Evolutionary conservation across 2,797 vertebrate genomes (phyloP).

Genomic region (Periparus ater): DNA sequence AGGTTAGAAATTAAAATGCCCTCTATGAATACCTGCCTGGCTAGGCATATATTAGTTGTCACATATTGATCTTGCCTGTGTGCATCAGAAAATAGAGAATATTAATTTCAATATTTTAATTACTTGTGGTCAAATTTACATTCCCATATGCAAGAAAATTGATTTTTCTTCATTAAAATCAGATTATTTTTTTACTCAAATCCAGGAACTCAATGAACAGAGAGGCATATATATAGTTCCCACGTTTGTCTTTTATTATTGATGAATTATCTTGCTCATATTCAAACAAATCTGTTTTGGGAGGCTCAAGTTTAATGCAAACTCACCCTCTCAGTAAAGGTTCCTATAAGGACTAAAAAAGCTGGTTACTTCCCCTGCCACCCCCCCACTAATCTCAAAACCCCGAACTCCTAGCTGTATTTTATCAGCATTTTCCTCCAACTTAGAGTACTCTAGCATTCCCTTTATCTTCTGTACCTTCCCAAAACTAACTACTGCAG

Average conservation of each 20-base stretch:
- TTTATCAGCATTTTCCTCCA: background rate
- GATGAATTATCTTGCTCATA: background rate
- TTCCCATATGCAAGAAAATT: background rate
- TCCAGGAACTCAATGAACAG: background rate
- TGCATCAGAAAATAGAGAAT: background rate
- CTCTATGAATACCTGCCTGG: background rate
- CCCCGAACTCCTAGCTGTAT: background rate
- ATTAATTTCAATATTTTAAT: conserved; percentile 7
- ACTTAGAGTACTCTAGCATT: background rate
- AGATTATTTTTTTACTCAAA: background rate
- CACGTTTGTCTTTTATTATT: background rate
- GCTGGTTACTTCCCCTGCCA: background rate
- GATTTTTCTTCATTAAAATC: background rate
- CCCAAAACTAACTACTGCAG: background rate
- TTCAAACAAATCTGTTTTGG: background rate
- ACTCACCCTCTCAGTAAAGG: background rate
- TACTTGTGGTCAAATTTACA: background rate
- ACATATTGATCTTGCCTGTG: background rate
- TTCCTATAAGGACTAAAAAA: background rate
- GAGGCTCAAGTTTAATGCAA: background rate
- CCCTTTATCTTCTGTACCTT: background rate
- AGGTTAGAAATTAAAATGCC: background rate
- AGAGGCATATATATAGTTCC: background rate
- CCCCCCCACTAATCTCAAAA: background rate
- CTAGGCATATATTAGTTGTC: background rate